Conservation (phyloP, 2,113 vertebrate species). For the Alectura lathami region DNA sequence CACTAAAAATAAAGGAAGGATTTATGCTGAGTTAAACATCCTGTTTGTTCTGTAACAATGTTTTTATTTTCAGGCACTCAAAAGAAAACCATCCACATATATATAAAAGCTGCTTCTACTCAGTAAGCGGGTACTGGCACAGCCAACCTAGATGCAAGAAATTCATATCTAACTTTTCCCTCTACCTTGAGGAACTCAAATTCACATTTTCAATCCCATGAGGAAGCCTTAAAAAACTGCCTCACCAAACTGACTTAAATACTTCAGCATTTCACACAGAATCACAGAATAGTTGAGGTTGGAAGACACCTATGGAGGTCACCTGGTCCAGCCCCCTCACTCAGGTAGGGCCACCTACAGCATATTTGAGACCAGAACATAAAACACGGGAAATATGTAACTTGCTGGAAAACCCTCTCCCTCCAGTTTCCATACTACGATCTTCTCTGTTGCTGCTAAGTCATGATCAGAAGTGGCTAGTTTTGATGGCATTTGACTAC, state of each 20-base stretch:
- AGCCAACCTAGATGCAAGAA: background rate
- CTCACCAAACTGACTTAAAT: background rate
- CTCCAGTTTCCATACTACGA: background rate
- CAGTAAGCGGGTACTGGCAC: background rate
- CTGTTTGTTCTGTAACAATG: slow-evolving; percentile 6
- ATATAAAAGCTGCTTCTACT: background rate
- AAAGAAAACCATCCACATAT: background rate
- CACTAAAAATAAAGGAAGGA: background rate
- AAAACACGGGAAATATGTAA: background rate
- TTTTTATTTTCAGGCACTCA: background rate
- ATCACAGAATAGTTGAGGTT: background rate
- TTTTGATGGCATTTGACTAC: background rate
- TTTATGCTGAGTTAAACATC: slow-evolving; percentile 24
- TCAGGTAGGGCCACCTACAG: background rate
- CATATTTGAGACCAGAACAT: background rate
- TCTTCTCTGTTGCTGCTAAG: background rate
- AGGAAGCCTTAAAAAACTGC: background rate
- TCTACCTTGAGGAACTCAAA: background rate
- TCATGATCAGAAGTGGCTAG: background rate
- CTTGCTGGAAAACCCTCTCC: background rate
- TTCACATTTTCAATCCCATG: background rate
- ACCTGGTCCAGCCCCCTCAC: background rate
- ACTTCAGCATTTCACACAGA: background rate
- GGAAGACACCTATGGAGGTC: background rate
- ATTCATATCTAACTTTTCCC: background rate